Base-by-base conservation (phyloP, 1,140 invertebrate genomes). In the Monochamus saltuarius region DNA sequence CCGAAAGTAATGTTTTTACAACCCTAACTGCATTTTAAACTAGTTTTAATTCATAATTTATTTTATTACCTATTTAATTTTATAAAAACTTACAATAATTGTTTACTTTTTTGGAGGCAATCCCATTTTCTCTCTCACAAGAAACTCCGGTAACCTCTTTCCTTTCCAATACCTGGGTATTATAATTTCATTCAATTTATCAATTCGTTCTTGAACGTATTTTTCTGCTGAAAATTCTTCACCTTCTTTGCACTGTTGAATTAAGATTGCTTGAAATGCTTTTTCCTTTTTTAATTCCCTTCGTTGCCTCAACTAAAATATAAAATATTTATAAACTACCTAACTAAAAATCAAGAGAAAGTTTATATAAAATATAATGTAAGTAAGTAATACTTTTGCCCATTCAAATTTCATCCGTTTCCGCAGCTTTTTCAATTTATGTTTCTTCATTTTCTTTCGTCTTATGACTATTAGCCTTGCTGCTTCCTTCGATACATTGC, bases 391-490 rank as follows among this genome's bases (percentile, higher is more conserved):
- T 69, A 84, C 77, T 72, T 89, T 91, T n/a, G 82, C 83, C 82
- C 86, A 88, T 43, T 83, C 80, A 77, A 84, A 87, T 67, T 86
- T 87, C 87, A 91, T 90, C 59, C 78, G 85, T 71, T 89, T 93
- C 55, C 88, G 81, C 22, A 91, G 74, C 75, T 94, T 95, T 69
- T 73, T 87, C 40, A 89, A 78, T 73, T 94, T 91, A 69, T 94
- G 92, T 69, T 87, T 90, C 71, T 88, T 92, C 87, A 95, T 94
- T 78, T 95, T 95, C 37, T 82, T 84, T 43, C 84, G 80, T 39
- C 92, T 82, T 43, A 94, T 93, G 0, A 88, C 85, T 67, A 94
- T 88, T 37, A 94, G 72, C 49, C 87, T 78, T 1, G 81, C 83
- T 0, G 91, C 90, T 70, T 87, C 52, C 66, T 67, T 72, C 17